Evolutionary conservation across 2,888 invertebrate species (phyloP).

Genomic region (Archaeoteleia sp.): DNA sequence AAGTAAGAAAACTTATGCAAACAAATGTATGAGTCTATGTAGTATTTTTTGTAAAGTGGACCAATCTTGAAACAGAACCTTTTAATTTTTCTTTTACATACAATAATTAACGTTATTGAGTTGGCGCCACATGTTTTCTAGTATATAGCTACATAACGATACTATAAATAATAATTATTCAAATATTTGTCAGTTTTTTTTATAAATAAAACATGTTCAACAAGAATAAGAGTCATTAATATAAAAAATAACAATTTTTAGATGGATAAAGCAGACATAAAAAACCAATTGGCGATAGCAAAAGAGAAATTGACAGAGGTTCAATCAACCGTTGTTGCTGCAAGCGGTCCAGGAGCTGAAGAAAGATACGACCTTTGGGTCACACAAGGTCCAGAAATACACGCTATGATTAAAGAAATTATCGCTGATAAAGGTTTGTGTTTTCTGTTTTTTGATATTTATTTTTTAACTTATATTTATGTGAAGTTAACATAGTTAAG

Average conservation of each 20-base stretch:
- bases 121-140: no score
- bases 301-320: slow-evolving; percentile 79
- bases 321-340: slow-evolving; percentile 57
- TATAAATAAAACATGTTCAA: no score
- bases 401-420: slow-evolving; percentile 61
- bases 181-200: slow-evolving; percentile 1
- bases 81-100: neutral
- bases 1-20: slow-evolving; percentile 77
- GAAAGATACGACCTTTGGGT: slow-evolving; percentile 66
- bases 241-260: slow-evolving; percentile 59
- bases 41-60: neutral
- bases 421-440: slow-evolving; percentile 50
- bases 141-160: no score
- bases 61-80: neutral
- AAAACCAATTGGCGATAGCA: slow-evolving; percentile 79
- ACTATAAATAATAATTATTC: slow-evolving; percentile 7
- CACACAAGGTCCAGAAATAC: slow-evolving; percentile 62
- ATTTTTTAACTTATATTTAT: slow-evolving; percentile 8
- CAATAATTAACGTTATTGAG: neutral
- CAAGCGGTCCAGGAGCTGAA: slow-evolving; percentile 64
- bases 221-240: no score
- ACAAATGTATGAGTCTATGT: neutral
- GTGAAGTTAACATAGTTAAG: neutral
- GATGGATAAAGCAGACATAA: slow-evolving; percentile 77
- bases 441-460: no score